Conservation (phyloP, 2,888 invertebrate genomes). For the Gryllus longicercus region DNA sequence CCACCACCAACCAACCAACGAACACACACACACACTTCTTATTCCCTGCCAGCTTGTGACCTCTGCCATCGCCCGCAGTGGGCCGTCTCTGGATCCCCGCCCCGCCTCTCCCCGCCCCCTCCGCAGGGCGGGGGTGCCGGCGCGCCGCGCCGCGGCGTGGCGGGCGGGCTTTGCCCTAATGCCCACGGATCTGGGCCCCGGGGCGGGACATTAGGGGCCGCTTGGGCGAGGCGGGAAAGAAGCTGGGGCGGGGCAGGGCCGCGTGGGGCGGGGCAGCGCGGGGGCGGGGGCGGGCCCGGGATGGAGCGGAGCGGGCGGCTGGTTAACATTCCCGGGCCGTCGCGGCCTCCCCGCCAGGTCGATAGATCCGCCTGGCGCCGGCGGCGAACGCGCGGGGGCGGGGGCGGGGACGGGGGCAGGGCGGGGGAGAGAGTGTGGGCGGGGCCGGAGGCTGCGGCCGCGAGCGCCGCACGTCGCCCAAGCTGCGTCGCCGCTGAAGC, state of each 20-base stretch:
- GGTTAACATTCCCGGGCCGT: slow-evolving; percentile 2
- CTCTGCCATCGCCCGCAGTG: not conserved
- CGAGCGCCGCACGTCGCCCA: too few species aligned
- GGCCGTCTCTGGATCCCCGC: not conserved
- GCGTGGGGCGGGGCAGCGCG: not conserved
- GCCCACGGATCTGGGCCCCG: not conserved
- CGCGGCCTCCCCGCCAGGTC: not conserved
- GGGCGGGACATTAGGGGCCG: slow-evolving; percentile 7
- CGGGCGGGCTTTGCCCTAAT: not conserved
- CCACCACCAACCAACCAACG: too few species aligned
- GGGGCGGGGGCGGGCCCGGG: not conserved
- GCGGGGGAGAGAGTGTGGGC: too few species aligned
- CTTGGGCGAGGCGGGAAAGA: not conserved
- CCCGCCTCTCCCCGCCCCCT: not conserved
- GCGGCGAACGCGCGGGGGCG: too few species aligned
- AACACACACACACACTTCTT: not conserved
- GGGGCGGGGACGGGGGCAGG: too few species aligned
- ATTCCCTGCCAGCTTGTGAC: not conserved
- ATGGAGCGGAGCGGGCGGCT: not conserved
- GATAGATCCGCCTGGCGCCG: not conserved
- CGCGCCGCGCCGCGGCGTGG: not conserved
- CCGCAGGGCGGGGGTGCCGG: too few species aligned
- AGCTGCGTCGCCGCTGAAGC: too few species aligned
- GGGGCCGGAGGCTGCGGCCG: too few species aligned
- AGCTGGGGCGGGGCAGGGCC: not conserved